Conservation (phyloP, 2,888 invertebrate genomes). For the Noctua fimbriata region DNA sequence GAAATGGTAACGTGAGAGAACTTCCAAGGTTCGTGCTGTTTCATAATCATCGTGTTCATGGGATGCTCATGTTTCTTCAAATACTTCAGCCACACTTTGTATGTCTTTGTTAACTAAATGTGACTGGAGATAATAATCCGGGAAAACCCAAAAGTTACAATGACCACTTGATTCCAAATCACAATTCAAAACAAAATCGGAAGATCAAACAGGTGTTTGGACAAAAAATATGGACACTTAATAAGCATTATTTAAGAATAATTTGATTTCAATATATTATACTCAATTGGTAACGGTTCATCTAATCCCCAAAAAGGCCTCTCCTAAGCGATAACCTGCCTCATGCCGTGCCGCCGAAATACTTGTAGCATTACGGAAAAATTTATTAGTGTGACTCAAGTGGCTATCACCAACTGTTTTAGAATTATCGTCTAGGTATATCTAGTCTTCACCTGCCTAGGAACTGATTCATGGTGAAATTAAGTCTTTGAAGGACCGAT, state of each 20-base stretch:
- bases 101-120: slow-evolving; percentile 12
- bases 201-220: slow-evolving; percentile 50
- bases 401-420: slow-evolving; percentile 59
- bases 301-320: slow-evolving; percentile 72
- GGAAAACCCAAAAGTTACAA: background rate
- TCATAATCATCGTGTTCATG: slow-evolving; percentile 56
- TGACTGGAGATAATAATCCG: background rate
- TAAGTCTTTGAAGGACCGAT: slow-evolving; percentile 34
- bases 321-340: slow-evolving; percentile 71
- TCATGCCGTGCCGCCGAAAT: slow-evolving; percentile 60
- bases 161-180: slow-evolving; percentile 1
- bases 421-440: slow-evolving; percentile 45
- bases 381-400: slow-evolving; percentile 67
- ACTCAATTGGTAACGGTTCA: slow-evolving; percentile 67
- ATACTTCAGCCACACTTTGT: slow-evolving; percentile 30
- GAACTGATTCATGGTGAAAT: slow-evolving; percentile 52
- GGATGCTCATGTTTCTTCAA: slow-evolving; percentile 44
- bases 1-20: slow-evolving; percentile 68
- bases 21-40: slow-evolving; percentile 62
- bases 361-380: slow-evolving; percentile 72
- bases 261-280: slow-evolving; percentile 64
- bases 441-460: slow-evolving; percentile 41
- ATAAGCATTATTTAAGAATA: slow-evolving; percentile 59
- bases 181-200: slow-evolving; percentile 10
- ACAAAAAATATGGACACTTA: slow-evolving; percentile 52